Evolutionary conservation across 1,140 invertebrate genomes (phyloP).

Genomic region (Zelostemma sp.): DNA sequence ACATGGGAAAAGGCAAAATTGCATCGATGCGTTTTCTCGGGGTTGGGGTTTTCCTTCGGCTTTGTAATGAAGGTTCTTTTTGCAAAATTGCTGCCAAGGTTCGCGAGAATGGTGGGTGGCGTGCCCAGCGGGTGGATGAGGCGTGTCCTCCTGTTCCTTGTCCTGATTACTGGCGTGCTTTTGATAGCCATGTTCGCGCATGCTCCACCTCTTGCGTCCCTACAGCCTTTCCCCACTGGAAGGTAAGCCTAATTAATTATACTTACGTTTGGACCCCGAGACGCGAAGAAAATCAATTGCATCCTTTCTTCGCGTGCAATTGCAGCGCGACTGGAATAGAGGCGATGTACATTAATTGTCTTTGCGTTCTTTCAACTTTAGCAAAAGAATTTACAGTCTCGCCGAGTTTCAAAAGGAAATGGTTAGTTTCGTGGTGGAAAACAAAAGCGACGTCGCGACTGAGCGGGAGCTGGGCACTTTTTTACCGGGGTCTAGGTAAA

Average conservation of each 20-base stretch:
- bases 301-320: no score
- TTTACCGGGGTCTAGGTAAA: constrained; percentile 56
- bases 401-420: constrained; percentile 55
- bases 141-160: constrained; percentile 69
- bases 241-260: constrained; percentile 54
- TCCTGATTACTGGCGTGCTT: constrained; percentile 69
- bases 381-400: constrained; percentile 56
- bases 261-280: no score
- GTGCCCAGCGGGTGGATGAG: constrained; percentile 70
- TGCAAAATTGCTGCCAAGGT: constrained; percentile 49
- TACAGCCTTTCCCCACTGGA: constrained; percentile 61
- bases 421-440: constrained; percentile 56
- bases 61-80: constrained; percentile 32
- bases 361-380: no score
- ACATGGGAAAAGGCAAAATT: background rate
- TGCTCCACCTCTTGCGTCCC: constrained; percentile 63
- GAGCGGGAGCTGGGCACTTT: constrained; percentile 45
- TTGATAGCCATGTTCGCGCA: constrained; percentile 71
- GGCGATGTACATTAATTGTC: no score
- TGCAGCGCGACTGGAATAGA: no score
- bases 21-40: no score
- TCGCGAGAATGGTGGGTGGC: constrained; percentile 66
- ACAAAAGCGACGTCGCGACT: constrained; percentile 53
- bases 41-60: background rate
- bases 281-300: no score